Evolutionary conservation across 2,797 vertebrate genomes (phyloP).

Genomic region (Tarsius wallacei): DNA sequence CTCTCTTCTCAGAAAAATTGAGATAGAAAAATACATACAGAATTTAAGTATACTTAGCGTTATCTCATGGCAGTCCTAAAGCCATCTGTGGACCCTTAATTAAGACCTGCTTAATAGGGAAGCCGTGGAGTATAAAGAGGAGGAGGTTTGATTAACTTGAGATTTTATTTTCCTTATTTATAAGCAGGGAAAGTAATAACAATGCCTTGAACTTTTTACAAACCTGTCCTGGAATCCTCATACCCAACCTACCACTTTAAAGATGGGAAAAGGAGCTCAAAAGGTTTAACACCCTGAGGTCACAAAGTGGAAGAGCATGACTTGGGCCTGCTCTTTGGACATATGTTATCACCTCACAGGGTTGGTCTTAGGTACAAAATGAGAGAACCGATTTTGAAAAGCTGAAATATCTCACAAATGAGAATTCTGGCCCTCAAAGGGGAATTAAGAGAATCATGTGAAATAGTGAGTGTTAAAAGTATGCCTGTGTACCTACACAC

Average conservation of each 20-base stretch:
- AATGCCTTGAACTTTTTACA: not conserved
- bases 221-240: not conserved
- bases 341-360: not conserved
- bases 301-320: not conserved
- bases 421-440: not conserved
- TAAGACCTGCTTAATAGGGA: not conserved
- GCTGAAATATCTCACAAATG: not conserved
- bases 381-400: conserved; percentile 11
- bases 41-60: not conserved
- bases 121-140: not conserved
- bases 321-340: not conserved
- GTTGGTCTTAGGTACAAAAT: not conserved
- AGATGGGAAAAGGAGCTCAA: not conserved
- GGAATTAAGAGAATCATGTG: not conserved
- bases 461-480: not conserved
- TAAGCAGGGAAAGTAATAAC: not conserved
- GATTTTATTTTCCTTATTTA: conserved; percentile 6
- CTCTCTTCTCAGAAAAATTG: not conserved
- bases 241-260: not conserved
- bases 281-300: not conserved
- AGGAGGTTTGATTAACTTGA: not conserved
- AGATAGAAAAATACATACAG: not conserved
- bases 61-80: not conserved
- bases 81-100: not conserved
- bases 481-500: too few relatives aligned